phyloP scores from a whole-genome alignment of 2,113 vertebrate genomes.

The Brachirus orientalis region DNA sequence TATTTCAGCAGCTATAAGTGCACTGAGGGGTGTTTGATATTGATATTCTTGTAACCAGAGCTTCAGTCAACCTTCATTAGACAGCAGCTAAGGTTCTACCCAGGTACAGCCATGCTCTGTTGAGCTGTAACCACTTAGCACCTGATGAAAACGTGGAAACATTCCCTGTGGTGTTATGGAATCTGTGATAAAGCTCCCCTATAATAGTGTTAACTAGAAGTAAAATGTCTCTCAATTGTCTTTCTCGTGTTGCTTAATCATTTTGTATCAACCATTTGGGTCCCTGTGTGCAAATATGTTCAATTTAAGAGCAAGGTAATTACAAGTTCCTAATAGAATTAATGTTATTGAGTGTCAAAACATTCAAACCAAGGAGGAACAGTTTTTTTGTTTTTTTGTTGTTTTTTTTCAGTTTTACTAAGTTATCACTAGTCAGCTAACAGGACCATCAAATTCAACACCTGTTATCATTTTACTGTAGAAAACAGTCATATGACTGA shows the following conservation, averaged over 20 bases:
- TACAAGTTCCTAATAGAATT: not conserved
- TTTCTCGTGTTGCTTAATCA: constrained; percentile 48
- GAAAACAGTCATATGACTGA: constrained; percentile 11
- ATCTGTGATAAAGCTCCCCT: constrained; percentile 62
- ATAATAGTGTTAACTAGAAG: constrained; percentile 52
- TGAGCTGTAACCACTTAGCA: constrained; percentile 79
- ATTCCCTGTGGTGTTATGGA: constrained; percentile 61
- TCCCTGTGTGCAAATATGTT: constrained; percentile 24
- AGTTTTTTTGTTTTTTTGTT: too few species aligned
- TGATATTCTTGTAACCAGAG: constrained; percentile 71
- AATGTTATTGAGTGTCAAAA: not conserved
- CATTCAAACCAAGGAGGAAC: not conserved
- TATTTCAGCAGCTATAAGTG: too few species aligned
- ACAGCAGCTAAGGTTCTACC: constrained; percentile 58
- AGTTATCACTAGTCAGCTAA: not conserved
- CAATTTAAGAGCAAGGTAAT: constrained; percentile 7
- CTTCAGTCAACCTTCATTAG: constrained; percentile 76
- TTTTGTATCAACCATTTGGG: constrained; percentile 40
- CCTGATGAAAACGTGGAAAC: constrained; percentile 79
- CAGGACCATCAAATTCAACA: not conserved
- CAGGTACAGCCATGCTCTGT: constrained; percentile 62
- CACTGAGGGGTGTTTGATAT: constrained; percentile 68
- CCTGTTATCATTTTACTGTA: not conserved
- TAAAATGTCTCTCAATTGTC: constrained; percentile 43
- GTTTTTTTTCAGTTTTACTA: not conserved